phyloP scores from a whole-genome alignment of 2,888 invertebrate genomes.

The Machimus rusticus region DNA sequence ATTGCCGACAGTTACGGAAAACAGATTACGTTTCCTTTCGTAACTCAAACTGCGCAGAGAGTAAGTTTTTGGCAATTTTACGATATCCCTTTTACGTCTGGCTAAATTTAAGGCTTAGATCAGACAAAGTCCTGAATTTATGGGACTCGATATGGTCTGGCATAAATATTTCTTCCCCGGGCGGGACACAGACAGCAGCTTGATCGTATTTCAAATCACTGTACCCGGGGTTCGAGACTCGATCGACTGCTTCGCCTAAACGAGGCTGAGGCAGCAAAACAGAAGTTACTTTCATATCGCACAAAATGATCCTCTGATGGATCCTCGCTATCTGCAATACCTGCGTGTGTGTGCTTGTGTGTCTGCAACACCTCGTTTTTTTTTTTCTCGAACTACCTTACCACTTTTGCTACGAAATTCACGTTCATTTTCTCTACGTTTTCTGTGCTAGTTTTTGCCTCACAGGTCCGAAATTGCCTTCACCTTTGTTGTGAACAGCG shows the following conservation, averaged over 20 bases:
- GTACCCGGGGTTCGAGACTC: background rate
- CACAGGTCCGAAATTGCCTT: constrained; percentile 10
- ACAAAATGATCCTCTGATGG: background rate
- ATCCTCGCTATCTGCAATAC: background rate
- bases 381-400: background rate
- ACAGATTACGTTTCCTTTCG: background rate
- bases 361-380: background rate
- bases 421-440: constrained; percentile 3
- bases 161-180: background rate
- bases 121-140: background rate
- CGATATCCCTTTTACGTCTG: background rate
- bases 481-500: background rate
- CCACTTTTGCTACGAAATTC: constrained; percentile 7
- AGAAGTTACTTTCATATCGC: background rate
- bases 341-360: background rate
- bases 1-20: background rate
- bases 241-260: background rate
- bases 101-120: constrained; percentile 7
- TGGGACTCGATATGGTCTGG: background rate
- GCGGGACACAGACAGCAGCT: background rate
- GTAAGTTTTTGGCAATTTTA: background rate
- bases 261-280: background rate
- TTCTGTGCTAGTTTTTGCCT: background rate
- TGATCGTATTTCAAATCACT: background rate
- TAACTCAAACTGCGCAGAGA: background rate